Base-by-base conservation (phyloP, 1,140 invertebrate species). In the Pseudomyrmex cubaensis region DNA sequence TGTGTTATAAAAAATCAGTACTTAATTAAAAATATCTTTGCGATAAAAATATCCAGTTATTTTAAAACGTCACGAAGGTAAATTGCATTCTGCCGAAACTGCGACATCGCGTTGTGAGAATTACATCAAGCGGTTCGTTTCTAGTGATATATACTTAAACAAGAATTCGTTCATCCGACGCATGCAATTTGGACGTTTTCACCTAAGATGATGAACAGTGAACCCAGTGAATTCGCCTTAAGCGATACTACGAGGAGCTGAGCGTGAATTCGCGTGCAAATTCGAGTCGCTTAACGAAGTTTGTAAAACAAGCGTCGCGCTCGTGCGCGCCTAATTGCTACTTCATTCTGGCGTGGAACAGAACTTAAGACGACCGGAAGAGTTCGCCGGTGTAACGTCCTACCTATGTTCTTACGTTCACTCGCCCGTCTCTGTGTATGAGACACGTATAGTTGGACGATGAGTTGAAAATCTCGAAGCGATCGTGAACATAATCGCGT, bases 301-400 rank as follows among this genome's bases (percentile, higher is more conserved):
- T 87, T 80, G 86, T 84, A 87, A 87, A 87, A 87, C 86, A 87
- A 84, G 72, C 67, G 82, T 77, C 82, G 83, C 74, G 75, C 63
- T 76, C 85, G 82, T 69, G 83, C 69, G 64, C 69, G 75, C 80
- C 56, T 87, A 87, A 84, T 84, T 78, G 82, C 86, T 74, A 86
- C 86, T 87, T 87, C 69, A 87, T 87, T 84, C 76, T 80, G 56
- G 35, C 82, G 62, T 13, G 62, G n/a, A 67, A 25, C 59, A 12
- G 57, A 61, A 70, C 66, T 54, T 64, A 25, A 78, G 67, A 46
- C 35, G 44, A 48, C 69, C 64, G 44, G 72, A 83, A 69, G 35
- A 35, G 48, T 83, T 66, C 25, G 15, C 12, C 13, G 25, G 44
- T 48, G 61, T 74, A 20, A 46, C 20, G n/a, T 4, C 15, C 50